Evolutionary conservation across 2,888 invertebrate species (phyloP).

Genomic region (Colletes collaris): DNA sequence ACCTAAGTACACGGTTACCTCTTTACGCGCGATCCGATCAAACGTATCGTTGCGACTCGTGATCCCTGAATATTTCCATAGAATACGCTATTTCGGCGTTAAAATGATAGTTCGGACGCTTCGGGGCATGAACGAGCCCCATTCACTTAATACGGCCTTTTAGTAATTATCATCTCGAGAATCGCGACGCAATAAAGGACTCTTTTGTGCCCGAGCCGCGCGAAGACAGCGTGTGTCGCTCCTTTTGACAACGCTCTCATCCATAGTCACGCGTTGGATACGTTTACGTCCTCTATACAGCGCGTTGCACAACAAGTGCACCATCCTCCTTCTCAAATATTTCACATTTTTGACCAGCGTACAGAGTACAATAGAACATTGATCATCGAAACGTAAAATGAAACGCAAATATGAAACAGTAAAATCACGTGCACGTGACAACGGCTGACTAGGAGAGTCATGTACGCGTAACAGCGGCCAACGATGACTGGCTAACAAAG

Average conservation of each 20-base stretch:
- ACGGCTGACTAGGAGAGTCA: too few species aligned
- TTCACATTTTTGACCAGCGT: too few species aligned
- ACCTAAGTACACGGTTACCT: conserved; percentile 31
- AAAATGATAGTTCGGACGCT: not conserved
- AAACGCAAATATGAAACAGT: too few species aligned
- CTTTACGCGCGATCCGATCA: conserved; percentile 18
- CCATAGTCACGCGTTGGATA: conserved; percentile 24
- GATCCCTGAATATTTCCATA: not conserved
- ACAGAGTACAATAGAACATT: too few species aligned
- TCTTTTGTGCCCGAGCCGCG: conserved; percentile 2
- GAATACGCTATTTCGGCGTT: not conserved
- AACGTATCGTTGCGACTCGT: conserved; percentile 15
- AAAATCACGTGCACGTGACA: too few species aligned
- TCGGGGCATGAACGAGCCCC: conserved; percentile 7
- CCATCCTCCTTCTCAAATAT: too few species aligned
- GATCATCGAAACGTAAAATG: too few species aligned
- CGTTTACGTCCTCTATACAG: not conserved
- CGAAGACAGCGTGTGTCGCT: conserved; percentile 2
- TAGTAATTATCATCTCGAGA: conserved; percentile 11
- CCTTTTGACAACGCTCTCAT: conserved; percentile 22
- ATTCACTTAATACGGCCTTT: conserved; percentile 5
- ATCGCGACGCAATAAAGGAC: conserved; percentile 21
- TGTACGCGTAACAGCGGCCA: too few species aligned
- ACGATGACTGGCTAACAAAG: too few species aligned
- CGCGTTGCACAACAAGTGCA: too few species aligned